These are phyloP conservation scores for Heterocephalus glaber DNA, from an alignment of 2,113 vertebrate genomes.

Conservation along the genomic window DNA sequence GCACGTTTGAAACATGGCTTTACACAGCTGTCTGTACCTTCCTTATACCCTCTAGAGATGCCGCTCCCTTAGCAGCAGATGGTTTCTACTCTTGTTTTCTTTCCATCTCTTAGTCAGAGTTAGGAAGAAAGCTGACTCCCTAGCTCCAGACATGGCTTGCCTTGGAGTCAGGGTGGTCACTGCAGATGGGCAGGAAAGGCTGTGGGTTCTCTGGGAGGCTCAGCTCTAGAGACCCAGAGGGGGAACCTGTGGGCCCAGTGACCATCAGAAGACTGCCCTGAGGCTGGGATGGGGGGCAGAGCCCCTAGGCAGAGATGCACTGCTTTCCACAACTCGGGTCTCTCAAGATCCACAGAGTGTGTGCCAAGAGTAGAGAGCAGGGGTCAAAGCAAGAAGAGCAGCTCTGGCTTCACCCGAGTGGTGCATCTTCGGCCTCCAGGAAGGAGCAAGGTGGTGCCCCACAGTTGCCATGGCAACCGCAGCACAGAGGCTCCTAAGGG, in stretches of 20 bases:
- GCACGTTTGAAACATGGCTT: slow-evolving; percentile 68
- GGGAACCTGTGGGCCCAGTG: too few species aligned
- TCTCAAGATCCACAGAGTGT: not conserved
- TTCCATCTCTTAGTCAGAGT: slow-evolving; percentile 15
- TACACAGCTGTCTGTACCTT: not conserved
- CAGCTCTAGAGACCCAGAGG: not conserved
- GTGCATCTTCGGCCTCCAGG: slow-evolving; percentile 11
- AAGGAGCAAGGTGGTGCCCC: slow-evolving; percentile 32
- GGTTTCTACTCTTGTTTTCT: not conserved
- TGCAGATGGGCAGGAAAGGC: not conserved
- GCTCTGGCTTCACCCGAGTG: not conserved
- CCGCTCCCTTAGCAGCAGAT: slow-evolving; percentile 4
- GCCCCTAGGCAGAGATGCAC: accelerated
- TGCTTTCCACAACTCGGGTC: not conserved
- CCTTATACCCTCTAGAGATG: slow-evolving; percentile 16
- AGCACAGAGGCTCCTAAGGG: not conserved
- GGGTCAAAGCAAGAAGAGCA: not conserved
- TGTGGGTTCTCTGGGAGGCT: not conserved
- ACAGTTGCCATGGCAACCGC: slow-evolving; percentile 27
- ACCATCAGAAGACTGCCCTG: not conserved
- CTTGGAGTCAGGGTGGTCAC: not conserved
- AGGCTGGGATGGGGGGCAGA: not conserved
- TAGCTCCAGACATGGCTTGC: not conserved
- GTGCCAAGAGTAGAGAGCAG: not conserved
- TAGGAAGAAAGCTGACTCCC: not conserved